These are phyloP conservation scores for Distichodus sexfasciatus DNA, from an alignment of 2,797 vertebrate species.

Conservation along the genomic window DNA sequence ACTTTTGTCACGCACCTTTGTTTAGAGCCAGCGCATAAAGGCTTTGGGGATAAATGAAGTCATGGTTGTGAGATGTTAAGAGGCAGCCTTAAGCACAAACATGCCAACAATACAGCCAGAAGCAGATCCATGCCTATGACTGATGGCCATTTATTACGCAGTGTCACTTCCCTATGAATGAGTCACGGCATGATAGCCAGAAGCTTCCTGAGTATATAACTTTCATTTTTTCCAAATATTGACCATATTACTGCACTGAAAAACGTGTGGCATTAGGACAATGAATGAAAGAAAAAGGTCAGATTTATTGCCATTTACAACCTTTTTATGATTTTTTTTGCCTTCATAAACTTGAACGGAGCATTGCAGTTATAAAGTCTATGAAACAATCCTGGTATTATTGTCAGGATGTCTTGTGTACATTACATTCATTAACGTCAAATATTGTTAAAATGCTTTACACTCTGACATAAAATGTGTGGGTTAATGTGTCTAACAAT, in stretches of 20 bases:
- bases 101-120: conserved; percentile 29
- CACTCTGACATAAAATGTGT: too few relatives aligned
- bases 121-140: conserved; percentile 23
- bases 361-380: too few relatives aligned
- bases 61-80: conserved; percentile 29
- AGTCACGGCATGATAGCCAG: conserved; percentile 17
- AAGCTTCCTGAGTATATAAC: conserved; percentile 6
- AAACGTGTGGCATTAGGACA: conserved; percentile 5
- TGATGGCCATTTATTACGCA: conserved; percentile 21
- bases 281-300: background rate
- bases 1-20: conserved; percentile 40
- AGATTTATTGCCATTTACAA: too few relatives aligned
- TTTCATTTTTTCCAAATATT: conserved; percentile 5
- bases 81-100: conserved; percentile 18
- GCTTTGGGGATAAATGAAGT: conserved; percentile 53
- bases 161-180: conserved; percentile 5
- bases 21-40: conserved; percentile 28
- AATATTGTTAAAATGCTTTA: too few relatives aligned
- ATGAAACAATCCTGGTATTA: too few relatives aligned
- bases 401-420: too few relatives aligned
- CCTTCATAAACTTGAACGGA: too few relatives aligned
- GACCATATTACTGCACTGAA: background rate
- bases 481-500: too few relatives aligned
- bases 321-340: too few relatives aligned
- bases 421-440: too few relatives aligned